A percentile compares a stretch with the other conserved stretches of the same genome.
These are phyloP conservation scores for Prochilodus magdalenae DNA, from an alignment of 2,113 vertebrate genomes.

Conservation along the genomic window DNA sequence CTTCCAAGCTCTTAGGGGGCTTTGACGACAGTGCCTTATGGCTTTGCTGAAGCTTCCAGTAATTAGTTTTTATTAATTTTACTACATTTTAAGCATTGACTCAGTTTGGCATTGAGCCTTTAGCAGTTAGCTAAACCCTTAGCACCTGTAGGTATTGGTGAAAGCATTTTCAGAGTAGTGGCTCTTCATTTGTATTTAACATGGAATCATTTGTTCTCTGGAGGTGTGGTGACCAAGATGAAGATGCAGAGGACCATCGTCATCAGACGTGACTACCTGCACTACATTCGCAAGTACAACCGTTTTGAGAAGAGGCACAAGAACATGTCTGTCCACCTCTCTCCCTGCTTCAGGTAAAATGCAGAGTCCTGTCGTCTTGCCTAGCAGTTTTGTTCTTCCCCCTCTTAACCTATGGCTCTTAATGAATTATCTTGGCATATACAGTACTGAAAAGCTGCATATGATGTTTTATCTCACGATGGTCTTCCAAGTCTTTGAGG, in stretches of 20 bases:
- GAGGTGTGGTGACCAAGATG: slow-evolving; percentile 98
- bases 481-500: slow-evolving; percentile 83
- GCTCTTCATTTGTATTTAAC: background rate
- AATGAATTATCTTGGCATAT: too few species aligned
- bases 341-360: slow-evolving; percentile 94
- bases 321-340: slow-evolving; percentile 97
- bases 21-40: slow-evolving; percentile 81
- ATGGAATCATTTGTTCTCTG: background rate
- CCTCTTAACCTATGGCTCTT: background rate
- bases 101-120: background rate
- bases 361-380: too few species aligned
- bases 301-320: slow-evolving; percentile 98
- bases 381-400: too few species aligned
- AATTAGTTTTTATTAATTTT: background rate
- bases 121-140: too few species aligned
- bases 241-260: slow-evolving; percentile 99
- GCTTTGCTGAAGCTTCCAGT: slow-evolving; percentile 80
- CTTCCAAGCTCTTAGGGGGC: slow-evolving; percentile 79
- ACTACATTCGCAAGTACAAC: slow-evolving; percentile 99
- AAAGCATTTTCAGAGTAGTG: background rate
- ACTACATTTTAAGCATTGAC: background rate
- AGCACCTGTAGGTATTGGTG: too few species aligned
- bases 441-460: too few species aligned
- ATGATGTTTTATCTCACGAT: slow-evolving; percentile 88
- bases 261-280: slow-evolving; percentile 94